Percentiles rank a stretch among this genome's conserved stretches.
Conservation (phyloP, 2,113 vertebrate genomes). For the Uria lomvia region DNA sequence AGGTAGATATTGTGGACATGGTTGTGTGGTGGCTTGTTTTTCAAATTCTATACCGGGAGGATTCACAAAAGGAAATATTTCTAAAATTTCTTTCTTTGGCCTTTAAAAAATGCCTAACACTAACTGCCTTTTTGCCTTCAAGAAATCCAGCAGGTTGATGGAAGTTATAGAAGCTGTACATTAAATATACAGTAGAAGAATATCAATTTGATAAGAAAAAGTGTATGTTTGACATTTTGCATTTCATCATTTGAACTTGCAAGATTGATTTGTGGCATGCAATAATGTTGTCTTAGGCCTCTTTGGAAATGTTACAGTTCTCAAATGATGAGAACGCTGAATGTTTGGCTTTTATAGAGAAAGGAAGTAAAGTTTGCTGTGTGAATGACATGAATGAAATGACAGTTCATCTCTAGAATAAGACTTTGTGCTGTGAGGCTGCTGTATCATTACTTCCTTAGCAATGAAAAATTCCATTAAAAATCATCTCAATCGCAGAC, state of each 20-base stretch:
- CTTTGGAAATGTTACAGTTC: constrained; percentile 39
- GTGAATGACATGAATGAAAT: constrained; percentile 66
- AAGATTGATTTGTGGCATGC: constrained; percentile 59
- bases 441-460: constrained; percentile 54
- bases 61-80: not conserved
- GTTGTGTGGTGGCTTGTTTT: not conserved
- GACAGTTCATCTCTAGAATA: constrained; percentile 57
- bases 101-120: not conserved
- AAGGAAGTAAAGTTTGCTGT: constrained; percentile 25
- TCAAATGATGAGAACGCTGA: constrained; percentile 40
- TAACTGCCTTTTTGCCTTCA: not conserved
- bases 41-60: not conserved
- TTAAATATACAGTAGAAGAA: constrained; percentile 20
- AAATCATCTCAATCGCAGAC: constrained; percentile 26
- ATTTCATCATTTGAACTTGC: constrained; percentile 60
- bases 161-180: constrained; percentile 4
- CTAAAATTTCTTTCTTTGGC: not conserved
- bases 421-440: constrained; percentile 34
- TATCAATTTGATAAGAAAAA: constrained; percentile 64
- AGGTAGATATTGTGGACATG: not conserved
- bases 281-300: constrained; percentile 60
- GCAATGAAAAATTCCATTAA: constrained; percentile 62
- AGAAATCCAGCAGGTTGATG: constrained; percentile 14
- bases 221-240: constrained; percentile 52
- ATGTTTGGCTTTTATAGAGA: constrained; percentile 42